These are phyloP conservation scores for Microcebus jonahi DNA, from an alignment of 2,113 vertebrate species.

Conservation along the genomic window DNA sequence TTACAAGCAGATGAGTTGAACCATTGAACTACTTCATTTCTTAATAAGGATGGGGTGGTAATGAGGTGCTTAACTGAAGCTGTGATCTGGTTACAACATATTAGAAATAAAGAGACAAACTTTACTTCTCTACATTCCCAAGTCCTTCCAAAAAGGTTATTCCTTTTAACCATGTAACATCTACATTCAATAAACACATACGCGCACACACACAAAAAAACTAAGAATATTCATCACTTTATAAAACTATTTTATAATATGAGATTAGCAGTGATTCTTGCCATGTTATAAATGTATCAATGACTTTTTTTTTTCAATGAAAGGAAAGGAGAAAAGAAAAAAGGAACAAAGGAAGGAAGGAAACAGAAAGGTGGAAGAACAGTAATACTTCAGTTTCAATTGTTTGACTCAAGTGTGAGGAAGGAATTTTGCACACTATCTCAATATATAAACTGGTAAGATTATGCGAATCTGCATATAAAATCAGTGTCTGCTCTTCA, in stretches of 20 bases:
- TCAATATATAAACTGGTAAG: neutral
- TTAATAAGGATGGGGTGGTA: neutral
- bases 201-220: neutral
- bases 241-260: neutral
- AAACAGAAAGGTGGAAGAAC: constrained; percentile 8
- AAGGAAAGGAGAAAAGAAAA: neutral
- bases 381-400: neutral
- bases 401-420: constrained; percentile 60
- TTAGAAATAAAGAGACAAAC: neutral
- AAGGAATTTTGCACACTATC: constrained; percentile 69
- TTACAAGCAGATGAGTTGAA: neutral
- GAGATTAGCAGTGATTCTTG: neutral
- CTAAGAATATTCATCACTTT: neutral
- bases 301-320: neutral
- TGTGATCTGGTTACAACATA: neutral
- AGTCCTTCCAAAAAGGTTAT: neutral
- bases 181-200: neutral
- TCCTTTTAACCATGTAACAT: neutral
- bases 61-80: neutral
- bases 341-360: neutral
- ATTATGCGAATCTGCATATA: neutral
- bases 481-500: constrained; percentile 4
- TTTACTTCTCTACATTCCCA: neutral
- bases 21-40: neutral
- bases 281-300: neutral